Base-by-base conservation (phyloP, 2,888 invertebrate species). In the Scaptomyza polygonia region DNA sequence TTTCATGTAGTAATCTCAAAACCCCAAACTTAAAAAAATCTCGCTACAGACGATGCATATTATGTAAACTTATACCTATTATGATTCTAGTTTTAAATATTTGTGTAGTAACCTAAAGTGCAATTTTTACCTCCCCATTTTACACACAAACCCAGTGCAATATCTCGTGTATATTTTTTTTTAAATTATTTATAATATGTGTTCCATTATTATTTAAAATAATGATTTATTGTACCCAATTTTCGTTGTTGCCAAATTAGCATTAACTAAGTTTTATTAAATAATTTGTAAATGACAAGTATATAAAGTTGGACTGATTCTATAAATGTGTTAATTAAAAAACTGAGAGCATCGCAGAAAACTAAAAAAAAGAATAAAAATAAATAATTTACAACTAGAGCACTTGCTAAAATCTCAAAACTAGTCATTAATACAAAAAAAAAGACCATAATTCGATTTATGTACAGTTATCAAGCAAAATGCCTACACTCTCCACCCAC, bases 221-320 rank as follows among this genome's bases (percentile, higher is more conserved):
- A 43, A 52, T n/a, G 18, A 57, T 52, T 58, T 64, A 4, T 49
- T 21, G 12, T 42, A 11, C 39, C 62, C 34, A 30, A 63, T 62
- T 80, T 79, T 72, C 68, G 78, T 85, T 85, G 88, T 85, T 88
- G 88, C 88, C 86, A 86, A 86, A 86, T 87, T 86, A 85, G 81
- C 73, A 54, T 84, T 77, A 84, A 74, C 66, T 82, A 81, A 86
- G 79, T 81, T 88, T 76, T 74, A 85, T 52, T 66, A 21, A 16
- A 62, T 69, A 53, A 56, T 69, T 66, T 73, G 45, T 54, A 52
- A 68, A 67, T 61, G 63, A 29, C 64, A 72, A 48, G 34, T 58
- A 64, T 66, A 56, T 47, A 27, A 68, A 56, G 75, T 79, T 85
- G 59, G 88, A 83, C 83, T 83, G 88, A 87, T 68, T 73, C 66